phyloP scores from a whole-genome alignment of 2,797 vertebrate genomes.

The Cichlasoma orientale region DNA sequence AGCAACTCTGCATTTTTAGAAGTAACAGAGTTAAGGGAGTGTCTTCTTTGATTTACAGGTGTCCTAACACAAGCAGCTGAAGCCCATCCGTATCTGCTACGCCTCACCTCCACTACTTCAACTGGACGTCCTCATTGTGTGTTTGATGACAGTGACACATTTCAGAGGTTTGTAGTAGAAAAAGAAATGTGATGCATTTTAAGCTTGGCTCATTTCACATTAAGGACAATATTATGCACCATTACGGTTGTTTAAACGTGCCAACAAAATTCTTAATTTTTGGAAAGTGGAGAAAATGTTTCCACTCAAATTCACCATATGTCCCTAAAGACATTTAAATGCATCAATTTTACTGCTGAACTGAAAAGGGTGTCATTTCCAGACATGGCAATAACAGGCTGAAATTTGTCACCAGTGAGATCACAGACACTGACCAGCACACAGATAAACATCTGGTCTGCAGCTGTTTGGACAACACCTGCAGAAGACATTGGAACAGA shows the following conservation, averaged over 20 bases:
- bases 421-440: neutral
- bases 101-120: too few relatives aligned
- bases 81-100: too few relatives aligned
- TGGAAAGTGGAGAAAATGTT: neutral
- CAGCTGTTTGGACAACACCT: slow-evolving; percentile 59
- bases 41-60: too few relatives aligned
- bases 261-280: neutral
- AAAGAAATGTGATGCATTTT: neutral
- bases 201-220: neutral
- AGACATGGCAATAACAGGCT: slow-evolving; percentile 4
- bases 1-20: too few relatives aligned
- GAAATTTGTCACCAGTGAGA: slow-evolving; percentile 39
- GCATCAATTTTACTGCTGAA: neutral
- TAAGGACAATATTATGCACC: neutral
- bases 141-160: neutral
- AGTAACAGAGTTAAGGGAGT: too few relatives aligned
- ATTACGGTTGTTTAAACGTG: neutral
- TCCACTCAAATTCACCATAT: neutral
- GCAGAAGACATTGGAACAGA: slow-evolving; percentile 23
- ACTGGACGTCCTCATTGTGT: too few relatives aligned
- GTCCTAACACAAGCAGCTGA: too few relatives aligned
- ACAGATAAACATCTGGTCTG: slow-evolving; percentile 51
- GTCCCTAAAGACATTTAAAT: neutral
- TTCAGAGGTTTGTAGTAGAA: neutral
- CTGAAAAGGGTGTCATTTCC: slow-evolving; percentile 1